These are phyloP conservation scores for Myotis myotis DNA, from an alignment of 2,797 vertebrate genomes.

Conservation along the genomic window DNA sequence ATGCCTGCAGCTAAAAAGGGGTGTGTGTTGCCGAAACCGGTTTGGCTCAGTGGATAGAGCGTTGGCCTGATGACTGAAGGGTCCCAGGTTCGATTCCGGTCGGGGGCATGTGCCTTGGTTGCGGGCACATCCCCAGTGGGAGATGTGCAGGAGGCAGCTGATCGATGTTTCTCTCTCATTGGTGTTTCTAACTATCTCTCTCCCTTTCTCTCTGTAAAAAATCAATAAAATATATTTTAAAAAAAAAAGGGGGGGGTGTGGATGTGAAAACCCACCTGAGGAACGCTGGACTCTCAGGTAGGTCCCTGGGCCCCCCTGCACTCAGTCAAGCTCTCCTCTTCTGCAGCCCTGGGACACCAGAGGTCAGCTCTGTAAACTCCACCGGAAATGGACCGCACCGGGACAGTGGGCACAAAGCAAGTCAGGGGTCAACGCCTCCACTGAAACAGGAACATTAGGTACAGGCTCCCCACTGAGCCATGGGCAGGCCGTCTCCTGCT, in stretches of 20 bases:
- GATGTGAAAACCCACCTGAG: not conserved
- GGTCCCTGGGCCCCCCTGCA: not conserved
- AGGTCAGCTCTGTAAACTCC: not conserved
- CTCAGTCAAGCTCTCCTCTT: not conserved
- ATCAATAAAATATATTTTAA: too few species aligned
- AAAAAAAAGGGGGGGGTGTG: not conserved
- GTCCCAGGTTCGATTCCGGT: too few species aligned
- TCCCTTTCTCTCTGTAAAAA: too few species aligned
- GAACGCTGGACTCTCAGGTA: not conserved
- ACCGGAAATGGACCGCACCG: not conserved
- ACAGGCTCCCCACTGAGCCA: not conserved
- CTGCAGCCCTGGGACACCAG: not conserved
- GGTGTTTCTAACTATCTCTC: too few species aligned
- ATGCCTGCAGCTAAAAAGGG: not conserved
- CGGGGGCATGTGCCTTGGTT: too few species aligned
- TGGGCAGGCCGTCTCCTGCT: not conserved
- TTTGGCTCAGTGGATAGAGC: too few species aligned
- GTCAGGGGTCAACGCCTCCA: too few species aligned
- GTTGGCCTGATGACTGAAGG: too few species aligned
- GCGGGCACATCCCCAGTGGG: too few species aligned
- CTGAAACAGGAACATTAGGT: not conserved
- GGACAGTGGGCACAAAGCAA: not conserved
- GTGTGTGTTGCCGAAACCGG: too few species aligned
- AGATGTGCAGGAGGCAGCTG: too few species aligned
- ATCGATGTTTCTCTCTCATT: too few species aligned